Percentiles rank a stretch among this genome's conserved stretches.
These are phyloP conservation scores for Hylaea fasciaria DNA, from an alignment of 2,888 invertebrate genomes.

Conservation along the genomic window DNA sequence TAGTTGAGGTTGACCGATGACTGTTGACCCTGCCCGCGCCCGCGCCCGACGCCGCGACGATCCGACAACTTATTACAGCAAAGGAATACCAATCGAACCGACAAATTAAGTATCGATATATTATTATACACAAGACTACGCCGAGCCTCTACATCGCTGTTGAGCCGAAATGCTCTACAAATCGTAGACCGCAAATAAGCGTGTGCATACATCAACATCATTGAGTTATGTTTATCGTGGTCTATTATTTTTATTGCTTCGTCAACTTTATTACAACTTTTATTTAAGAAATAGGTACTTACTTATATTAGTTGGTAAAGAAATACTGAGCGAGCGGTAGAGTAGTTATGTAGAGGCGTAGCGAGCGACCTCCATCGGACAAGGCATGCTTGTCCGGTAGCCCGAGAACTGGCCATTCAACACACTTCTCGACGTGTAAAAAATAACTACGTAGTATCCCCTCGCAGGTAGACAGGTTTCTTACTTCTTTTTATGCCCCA, in stretches of 20 bases:
- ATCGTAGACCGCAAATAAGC: not conserved
- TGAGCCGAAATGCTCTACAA: slow-evolving; percentile 20
- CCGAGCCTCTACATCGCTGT: slow-evolving; percentile 9
- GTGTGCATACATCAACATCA: slow-evolving; percentile 17
- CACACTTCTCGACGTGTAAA: slow-evolving; percentile 60
- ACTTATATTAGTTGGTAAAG: slow-evolving; percentile 18
- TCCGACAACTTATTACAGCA: slow-evolving; percentile 14
- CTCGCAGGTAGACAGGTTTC: slow-evolving; percentile 45
- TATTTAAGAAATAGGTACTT: slow-evolving; percentile 1
- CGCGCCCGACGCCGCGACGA: slow-evolving; percentile 1
- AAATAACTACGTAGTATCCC: slow-evolving; percentile 50
- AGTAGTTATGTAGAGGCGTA: slow-evolving; percentile 38
- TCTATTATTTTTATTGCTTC: slow-evolving; percentile 18
- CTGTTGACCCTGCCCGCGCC: slow-evolving; percentile 31
- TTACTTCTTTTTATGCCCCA: slow-evolving; percentile 48
- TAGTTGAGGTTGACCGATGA: slow-evolving; percentile 44
- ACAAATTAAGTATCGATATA: slow-evolving; percentile 17
- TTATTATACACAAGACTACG: slow-evolving; percentile 12
- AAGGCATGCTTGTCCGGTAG: slow-evolving; percentile 71
- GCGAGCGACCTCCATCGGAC: slow-evolving; percentile 65
- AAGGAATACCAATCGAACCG: slow-evolving; percentile 9
- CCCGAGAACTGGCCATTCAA: slow-evolving; percentile 55
- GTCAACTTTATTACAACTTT: slow-evolving; percentile 11
- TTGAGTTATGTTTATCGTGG: slow-evolving; percentile 9
- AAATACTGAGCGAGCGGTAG: slow-evolving; percentile 24